Percentiles rank a stretch among this genome's conserved stretches.
Evolutionary conservation across 2,797 vertebrate species (phyloP).

Genomic region (Scolopax rusticola): DNA sequence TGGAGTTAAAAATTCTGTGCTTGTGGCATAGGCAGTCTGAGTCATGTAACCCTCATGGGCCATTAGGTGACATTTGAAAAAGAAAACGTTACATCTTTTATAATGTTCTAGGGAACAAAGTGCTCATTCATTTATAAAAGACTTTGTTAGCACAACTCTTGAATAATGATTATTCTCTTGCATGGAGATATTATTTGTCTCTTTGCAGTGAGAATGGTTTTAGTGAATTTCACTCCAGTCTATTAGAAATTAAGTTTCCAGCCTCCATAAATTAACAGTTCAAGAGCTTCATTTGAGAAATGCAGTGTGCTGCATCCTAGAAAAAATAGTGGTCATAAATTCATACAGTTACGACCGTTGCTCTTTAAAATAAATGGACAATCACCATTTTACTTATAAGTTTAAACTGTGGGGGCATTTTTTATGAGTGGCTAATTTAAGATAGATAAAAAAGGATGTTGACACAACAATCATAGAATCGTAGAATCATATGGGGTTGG

Average conservation of each 20-base stretch:
- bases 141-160: neutral
- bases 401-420: neutral
- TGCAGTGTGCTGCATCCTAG: neutral
- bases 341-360: neutral
- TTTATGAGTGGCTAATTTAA: neutral
- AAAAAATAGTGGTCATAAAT: neutral
- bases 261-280: neutral
- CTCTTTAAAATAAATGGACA: constrained; percentile 19
- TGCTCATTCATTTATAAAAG: neutral
- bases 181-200: neutral
- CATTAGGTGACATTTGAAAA: neutral
- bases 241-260: neutral
- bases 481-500: too few relatives aligned
- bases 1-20: neutral
- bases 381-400: neutral
- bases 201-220: neutral
- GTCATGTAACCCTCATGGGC: neutral
- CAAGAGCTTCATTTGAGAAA: neutral
- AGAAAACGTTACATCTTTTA: neutral
- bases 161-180: neutral
- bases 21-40: neutral
- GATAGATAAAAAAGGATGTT: neutral
- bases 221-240: neutral
- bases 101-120: neutral
- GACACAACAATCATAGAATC: neutral